phyloP scores from a whole-genome alignment of 2,888 invertebrate species.

The Cryptus armator region DNA sequence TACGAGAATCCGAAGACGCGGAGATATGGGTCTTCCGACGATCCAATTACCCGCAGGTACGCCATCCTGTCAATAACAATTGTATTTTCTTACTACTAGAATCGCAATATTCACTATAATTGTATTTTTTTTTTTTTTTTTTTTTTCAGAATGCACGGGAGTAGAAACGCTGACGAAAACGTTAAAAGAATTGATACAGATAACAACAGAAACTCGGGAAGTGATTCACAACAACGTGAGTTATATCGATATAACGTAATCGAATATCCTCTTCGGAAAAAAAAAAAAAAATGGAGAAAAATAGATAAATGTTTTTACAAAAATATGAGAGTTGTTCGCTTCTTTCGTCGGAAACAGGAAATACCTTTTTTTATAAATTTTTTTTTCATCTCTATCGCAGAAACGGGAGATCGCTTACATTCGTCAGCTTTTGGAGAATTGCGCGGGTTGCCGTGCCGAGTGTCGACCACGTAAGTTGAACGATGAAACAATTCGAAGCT shows the following conservation, averaged over 20 bases:
- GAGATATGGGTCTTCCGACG: conserved; percentile 89
- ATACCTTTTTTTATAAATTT: neutral
- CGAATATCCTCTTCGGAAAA: neutral
- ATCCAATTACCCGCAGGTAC: conserved; percentile 11
- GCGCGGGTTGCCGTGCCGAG: conserved; percentile 88
- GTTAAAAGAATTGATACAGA: conserved; percentile 89
- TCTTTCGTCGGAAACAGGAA: neutral
- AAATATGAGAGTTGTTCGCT: neutral
- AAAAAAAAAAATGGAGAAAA: neutral
- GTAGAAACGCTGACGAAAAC: conserved; percentile 88
- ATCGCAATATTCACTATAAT: neutral
- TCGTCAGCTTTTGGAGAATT: conserved; percentile 91
- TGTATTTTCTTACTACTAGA: neutral
- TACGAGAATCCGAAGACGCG: conserved; percentile 86
- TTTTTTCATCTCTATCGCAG: conserved; percentile 79
- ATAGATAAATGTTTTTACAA: no score
- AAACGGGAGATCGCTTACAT: conserved; percentile 89
- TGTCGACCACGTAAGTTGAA: conserved; percentile 73
- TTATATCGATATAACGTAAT: conserved; percentile 8
- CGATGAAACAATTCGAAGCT: conserved; percentile 8
- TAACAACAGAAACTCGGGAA: conserved; percentile 89
- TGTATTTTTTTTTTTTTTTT: conserved; percentile 59
- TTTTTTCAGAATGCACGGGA: conserved; percentile 79
- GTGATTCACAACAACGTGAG: conserved; percentile 88
- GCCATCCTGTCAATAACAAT: neutral